These are phyloP conservation scores for Phyto melanocephala DNA, from an alignment of 2,888 invertebrate genomes.

Conservation along the genomic window DNA sequence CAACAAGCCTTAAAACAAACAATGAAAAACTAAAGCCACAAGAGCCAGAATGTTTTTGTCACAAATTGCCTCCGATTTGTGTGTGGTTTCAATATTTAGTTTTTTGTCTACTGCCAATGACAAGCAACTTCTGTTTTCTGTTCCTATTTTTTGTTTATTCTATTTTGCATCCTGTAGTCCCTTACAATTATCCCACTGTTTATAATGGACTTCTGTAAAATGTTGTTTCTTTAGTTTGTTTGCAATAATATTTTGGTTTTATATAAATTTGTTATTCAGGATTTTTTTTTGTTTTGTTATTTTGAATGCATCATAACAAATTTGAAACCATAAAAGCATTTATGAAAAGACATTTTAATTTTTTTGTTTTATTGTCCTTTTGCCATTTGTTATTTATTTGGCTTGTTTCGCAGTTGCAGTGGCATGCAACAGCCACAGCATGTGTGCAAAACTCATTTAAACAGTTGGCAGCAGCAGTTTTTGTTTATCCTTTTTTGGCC, in stretches of 20 bases:
- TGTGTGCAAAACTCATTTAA: constrained; percentile 58
- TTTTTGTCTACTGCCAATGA: constrained; percentile 16
- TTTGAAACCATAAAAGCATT: constrained; percentile 16
- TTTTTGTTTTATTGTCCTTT: constrained; percentile 26
- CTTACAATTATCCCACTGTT: not conserved
- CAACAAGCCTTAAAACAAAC: not conserved
- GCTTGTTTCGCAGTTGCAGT: constrained; percentile 36
- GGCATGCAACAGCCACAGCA: constrained; percentile 39
- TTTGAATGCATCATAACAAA: not conserved
- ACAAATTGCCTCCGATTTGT: constrained; percentile 33
- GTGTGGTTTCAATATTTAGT: constrained; percentile 31
- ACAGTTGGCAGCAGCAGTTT: constrained; percentile 47
- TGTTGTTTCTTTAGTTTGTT: not conserved
- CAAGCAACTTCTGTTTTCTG: constrained; percentile 27
- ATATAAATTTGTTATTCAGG: not conserved
- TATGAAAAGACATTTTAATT: constrained; percentile 14
- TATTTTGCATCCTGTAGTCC: constrained; percentile 39
- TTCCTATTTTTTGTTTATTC: not conserved
- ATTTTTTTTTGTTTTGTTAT: not conserved
- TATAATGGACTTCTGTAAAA: constrained; percentile 53
- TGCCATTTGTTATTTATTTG: not conserved
- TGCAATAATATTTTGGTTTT: constrained; percentile 20
- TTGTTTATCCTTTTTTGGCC: not conserved
- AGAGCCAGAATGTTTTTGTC: constrained; percentile 9
- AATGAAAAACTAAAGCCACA: constrained; percentile 8